A percentile compares a stretch with the other conserved stretches of the same genome.
Evolutionary conservation across 2,888 invertebrate genomes (phyloP).

Genomic region (Hemicrepidius hirtus): DNA sequence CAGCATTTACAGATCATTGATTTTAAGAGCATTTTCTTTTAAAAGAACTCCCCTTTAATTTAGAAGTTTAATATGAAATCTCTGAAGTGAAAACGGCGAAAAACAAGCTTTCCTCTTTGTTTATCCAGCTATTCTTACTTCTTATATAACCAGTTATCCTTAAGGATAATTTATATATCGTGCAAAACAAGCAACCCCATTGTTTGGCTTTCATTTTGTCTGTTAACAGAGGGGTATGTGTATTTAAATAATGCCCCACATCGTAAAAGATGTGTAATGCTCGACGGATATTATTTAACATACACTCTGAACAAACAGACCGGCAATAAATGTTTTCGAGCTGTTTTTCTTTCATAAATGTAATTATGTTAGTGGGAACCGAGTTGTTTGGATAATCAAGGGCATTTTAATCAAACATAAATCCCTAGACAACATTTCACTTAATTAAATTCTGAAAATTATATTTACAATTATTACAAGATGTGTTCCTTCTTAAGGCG

Average conservation of each 20-base stretch:
- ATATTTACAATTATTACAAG: slow-evolving; percentile 43
- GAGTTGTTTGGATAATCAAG: slow-evolving; percentile 49
- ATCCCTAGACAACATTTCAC: slow-evolving; percentile 43
- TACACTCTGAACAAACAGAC: slow-evolving; percentile 65
- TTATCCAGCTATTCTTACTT: slow-evolving; percentile 45
- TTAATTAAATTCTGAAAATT: slow-evolving; percentile 42
- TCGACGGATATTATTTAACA: slow-evolving; percentile 63
- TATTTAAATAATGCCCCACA: slow-evolving; percentile 65
- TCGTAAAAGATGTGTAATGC: slow-evolving; percentile 65
- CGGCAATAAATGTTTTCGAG: slow-evolving; percentile 63
- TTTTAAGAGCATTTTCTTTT: slow-evolving; percentile 34
- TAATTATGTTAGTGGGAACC: slow-evolving; percentile 56
- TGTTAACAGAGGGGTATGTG: slow-evolving; percentile 60
- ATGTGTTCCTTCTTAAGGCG: slow-evolving; percentile 34
- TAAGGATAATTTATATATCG: slow-evolving; percentile 60
- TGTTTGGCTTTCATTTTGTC: slow-evolving; percentile 69
- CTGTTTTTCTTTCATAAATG: slow-evolving; percentile 68
- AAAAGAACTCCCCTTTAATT: slow-evolving; percentile 38
- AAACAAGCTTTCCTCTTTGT: slow-evolving; percentile 46
- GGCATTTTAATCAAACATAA: slow-evolving; percentile 49
- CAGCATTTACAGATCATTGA: slow-evolving; percentile 38
- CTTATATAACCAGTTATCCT: slow-evolving; percentile 49
- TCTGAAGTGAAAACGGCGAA: slow-evolving; percentile 48
- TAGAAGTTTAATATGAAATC: slow-evolving; percentile 45
- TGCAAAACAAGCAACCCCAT: slow-evolving; percentile 59